A percentile compares a stretch with the other conserved stretches of the same genome.
These are phyloP conservation scores for Diarsia brunnea DNA, from an alignment of 2,888 invertebrate species.

Conservation along the genomic window DNA sequence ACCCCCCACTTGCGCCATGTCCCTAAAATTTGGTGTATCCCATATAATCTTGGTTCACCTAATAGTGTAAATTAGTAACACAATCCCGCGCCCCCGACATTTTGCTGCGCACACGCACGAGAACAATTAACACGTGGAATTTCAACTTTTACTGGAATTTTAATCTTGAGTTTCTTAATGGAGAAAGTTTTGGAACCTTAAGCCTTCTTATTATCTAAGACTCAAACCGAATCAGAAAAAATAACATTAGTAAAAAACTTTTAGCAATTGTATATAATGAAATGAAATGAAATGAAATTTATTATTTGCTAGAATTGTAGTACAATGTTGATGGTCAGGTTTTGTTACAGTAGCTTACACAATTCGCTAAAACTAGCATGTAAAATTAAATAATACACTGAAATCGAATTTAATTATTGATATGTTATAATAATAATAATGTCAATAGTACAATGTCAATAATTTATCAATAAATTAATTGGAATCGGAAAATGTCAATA, in stretches of 20 bases:
- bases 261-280: background rate
- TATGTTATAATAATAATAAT: too few relatives aligned
- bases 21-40: constrained; percentile 7
- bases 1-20: background rate
- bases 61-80: constrained; percentile 67
- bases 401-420: too few relatives aligned
- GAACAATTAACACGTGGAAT: constrained; percentile 69
- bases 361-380: too few relatives aligned
- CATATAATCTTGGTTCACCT: constrained; percentile 50
- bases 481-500: too few relatives aligned
- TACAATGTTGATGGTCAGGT: too few relatives aligned
- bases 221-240: background rate
- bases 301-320: too few relatives aligned
- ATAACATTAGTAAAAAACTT: background rate
- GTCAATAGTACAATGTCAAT: too few relatives aligned
- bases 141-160: constrained; percentile 53
- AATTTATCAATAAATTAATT: too few relatives aligned
- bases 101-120: constrained; percentile 52
- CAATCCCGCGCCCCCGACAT: constrained; percentile 67
- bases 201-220: background rate
- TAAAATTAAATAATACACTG: too few relatives aligned
- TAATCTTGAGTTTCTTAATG: constrained; percentile 13
- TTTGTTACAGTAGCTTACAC: too few relatives aligned
- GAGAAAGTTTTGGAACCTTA: constrained; percentile 21
- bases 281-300: too few relatives aligned